A percentile compares a stretch with the other conserved stretches of the same genome.
These are phyloP conservation scores for Saxicola maurus DNA, from an alignment of 2,797 vertebrate genomes.

Conservation along the genomic window DNA sequence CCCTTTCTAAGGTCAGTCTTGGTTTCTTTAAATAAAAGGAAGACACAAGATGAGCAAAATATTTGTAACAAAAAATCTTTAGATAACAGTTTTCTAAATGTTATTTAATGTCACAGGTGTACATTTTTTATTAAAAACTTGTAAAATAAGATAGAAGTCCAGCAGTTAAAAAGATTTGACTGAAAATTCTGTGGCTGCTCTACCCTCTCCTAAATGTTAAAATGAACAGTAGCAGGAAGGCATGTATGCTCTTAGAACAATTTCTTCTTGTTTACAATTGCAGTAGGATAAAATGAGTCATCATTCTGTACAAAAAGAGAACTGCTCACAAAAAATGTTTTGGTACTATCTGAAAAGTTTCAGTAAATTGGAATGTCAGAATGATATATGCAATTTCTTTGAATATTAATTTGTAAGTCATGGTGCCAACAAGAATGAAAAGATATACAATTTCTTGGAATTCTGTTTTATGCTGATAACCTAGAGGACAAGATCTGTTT, in stretches of 20 bases:
- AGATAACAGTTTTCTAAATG: background rate
- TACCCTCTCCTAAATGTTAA: constrained; percentile 28
- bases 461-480: background rate
- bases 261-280: constrained; percentile 53
- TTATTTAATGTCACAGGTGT: background rate
- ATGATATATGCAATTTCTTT: background rate
- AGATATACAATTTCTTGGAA: background rate
- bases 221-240: constrained; percentile 36
- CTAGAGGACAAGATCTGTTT: constrained; percentile 1
- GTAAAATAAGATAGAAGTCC: background rate
- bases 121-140: background rate
- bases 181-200: constrained; percentile 26
- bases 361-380: background rate
- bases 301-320: background rate
- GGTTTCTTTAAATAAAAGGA: background rate
- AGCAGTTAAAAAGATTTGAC: background rate
- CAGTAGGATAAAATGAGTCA: constrained; percentile 45
- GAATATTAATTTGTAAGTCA: background rate
- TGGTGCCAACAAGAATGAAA: background rate
- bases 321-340: constrained; percentile 2
- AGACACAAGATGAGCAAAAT: background rate
- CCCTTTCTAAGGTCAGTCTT: background rate
- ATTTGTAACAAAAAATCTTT: background rate
- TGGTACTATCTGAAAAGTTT: constrained; percentile 4
- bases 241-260: constrained; percentile 34